Base-by-base conservation (phyloP, 2,797 vertebrate genomes). In the Allobates femoralis region DNA sequence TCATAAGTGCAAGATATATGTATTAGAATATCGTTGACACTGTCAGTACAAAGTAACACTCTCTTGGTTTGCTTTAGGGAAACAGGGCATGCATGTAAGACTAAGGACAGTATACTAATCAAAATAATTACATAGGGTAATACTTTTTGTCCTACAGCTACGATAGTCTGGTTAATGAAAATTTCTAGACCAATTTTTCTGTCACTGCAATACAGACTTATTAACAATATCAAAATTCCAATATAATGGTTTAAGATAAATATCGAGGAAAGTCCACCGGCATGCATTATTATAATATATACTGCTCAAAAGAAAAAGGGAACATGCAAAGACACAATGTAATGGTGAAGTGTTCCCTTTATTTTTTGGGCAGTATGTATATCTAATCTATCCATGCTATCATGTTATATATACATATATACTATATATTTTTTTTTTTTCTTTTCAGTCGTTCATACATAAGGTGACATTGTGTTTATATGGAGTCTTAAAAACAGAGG, bases 21-120 rank as follows among this genome's bases (percentile, higher is more conserved):
- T 37, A 74, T 74, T 74, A 8, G 6, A 50, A 26, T 74, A 21
- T n/a, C 10, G 71, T 74, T 74, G 41, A 74, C 71, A 74, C 46
- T n/a, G 71, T 23, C 71, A 50, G 41, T 74, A 74, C 71, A 74
- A 71, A 41, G 67, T 71, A 41, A 41, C 10, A 41, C 21, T 73
- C 23, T 8, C 34, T 74, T 50, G 71, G 37, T 41, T 50, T 46
- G 37, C 69, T 74, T 46, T 26, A 74, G 37, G 41, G 71, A 74
- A 74, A 26, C n/a, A 50, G n/a, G 14, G 23, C 23, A 50, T 26
- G 21, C 71, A 74, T 74, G 41, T 74, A 14, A 50, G 23, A 50
- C 11, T 6, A 71, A 41, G 23, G 50, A 74, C 3, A 74, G 21
- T n/a, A n/a, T n/a, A n/a, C n/a, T 26, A 74, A 12, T 74, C 7